phyloP scores from a whole-genome alignment of 2,888 invertebrate genomes.

The Agriopis aurantiaria region DNA sequence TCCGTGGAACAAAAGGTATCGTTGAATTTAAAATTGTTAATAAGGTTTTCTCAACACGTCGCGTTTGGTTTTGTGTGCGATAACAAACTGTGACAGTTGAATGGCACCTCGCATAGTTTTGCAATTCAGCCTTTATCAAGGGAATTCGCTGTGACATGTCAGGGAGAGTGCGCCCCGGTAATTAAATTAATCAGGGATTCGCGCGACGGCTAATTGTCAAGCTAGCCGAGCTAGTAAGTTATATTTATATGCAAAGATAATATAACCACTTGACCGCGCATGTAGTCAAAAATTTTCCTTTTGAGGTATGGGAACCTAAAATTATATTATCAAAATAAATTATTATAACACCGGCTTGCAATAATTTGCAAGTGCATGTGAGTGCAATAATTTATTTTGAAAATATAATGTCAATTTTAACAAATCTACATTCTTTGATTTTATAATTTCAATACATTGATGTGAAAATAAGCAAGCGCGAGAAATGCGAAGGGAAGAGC shows the following conservation, averaged over 20 bases:
- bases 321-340: too few relatives aligned
- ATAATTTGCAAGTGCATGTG: too few relatives aligned
- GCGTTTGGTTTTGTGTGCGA: neutral
- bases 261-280: too few relatives aligned
- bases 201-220: slow-evolving; percentile 9
- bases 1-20: neutral
- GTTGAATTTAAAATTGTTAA: neutral
- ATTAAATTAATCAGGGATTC: slow-evolving; percentile 4
- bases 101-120: slow-evolving; percentile 7
- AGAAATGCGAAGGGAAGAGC: neutral
- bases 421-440: too few relatives aligned
- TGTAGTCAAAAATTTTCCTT: too few relatives aligned
- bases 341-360: too few relatives aligned
- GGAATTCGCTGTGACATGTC: slow-evolving; percentile 15
- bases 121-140: slow-evolving; percentile 14
- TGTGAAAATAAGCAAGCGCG: too few relatives aligned
- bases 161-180: slow-evolving; percentile 3
- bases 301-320: too few relatives aligned
- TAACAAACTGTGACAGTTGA: slow-evolving; percentile 18
- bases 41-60: slow-evolving; percentile 1
- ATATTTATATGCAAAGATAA: neutral
- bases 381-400: too few relatives aligned
- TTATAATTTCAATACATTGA: too few relatives aligned
- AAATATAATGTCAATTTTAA: too few relatives aligned
- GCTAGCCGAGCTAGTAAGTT: neutral